A percentile compares a stretch with the other conserved stretches of the same genome.
Conservation (phyloP, 2,113 vertebrate species). For the Martes martes region DNA sequence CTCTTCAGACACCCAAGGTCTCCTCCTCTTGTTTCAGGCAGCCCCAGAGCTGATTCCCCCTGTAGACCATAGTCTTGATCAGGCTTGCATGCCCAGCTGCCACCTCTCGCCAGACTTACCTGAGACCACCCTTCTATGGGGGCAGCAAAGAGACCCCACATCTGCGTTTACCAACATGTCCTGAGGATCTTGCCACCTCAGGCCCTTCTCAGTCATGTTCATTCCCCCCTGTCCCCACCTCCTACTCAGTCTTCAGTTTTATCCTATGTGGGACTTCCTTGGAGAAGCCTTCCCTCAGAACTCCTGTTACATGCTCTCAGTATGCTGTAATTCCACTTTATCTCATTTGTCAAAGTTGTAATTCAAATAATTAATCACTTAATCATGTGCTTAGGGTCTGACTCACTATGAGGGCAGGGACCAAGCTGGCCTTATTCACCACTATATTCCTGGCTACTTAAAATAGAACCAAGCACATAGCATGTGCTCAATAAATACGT, state of each 20-base stretch:
- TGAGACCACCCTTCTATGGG: neutral
- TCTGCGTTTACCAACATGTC: neutral
- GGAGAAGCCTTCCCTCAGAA: neutral
- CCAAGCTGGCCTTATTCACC: neutral
- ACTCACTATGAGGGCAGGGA: neutral
- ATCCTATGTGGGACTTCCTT: neutral
- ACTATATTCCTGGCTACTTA: neutral
- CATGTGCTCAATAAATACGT: neutral
- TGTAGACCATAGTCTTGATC: neutral
- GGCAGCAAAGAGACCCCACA: neutral
- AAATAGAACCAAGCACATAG: neutral
- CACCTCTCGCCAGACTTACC: neutral
- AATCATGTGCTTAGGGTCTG: neutral
- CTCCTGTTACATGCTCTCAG: fast-evolving
- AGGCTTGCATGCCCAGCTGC: neutral
- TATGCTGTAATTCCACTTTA: neutral
- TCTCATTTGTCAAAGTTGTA: neutral
- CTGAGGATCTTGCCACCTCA: neutral
- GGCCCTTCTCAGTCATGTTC: neutral
- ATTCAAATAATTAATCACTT: neutral
- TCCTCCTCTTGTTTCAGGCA: neutral
- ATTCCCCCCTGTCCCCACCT: neutral
- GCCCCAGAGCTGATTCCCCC: neutral
- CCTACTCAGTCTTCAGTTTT: neutral
- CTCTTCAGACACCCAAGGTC: neutral